Evolutionary conservation across 2,888 invertebrate genomes (phyloP), one percentile per base, ranked within the genome.

Genomic region (Sclerodermus sp.): DNA sequence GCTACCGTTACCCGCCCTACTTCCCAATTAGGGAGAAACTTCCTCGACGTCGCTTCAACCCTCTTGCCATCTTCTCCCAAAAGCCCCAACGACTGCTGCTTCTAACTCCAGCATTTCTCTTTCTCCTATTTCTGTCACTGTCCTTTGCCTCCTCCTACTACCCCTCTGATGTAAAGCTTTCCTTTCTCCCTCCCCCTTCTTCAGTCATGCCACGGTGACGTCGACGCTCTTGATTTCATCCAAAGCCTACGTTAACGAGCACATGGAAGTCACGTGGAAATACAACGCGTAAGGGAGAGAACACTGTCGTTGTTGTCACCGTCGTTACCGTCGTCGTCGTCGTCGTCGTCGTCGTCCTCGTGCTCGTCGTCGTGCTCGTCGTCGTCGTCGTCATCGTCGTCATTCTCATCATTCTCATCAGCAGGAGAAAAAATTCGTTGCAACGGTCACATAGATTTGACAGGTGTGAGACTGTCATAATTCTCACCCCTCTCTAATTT

Each of bases 171-270:
- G 51, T 42, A 37, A 42, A 46, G 51, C 44, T 50, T 59, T 51
- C 53, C 53, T 57, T 13, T 14, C 14, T 34, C 15, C 14, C 45
- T 45, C 18, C 23, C 13, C 10, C 16, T 51, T 12, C 57, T 43
- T 53, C 55, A 58, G 58, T 55, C 49, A 49, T 45, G 59, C 59
- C 49, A 45, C 56, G 57, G 53, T 66, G 66, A 69, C 70, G 67
- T 68, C 67, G 66, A 65, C 67, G 70, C 73, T 74, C 73, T 72
- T 71, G 71, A 70, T 74, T 74, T 72, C 71, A 71, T 68, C 69
- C 63, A 75, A 74, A 76, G 76, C 72, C 73, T 76, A 73, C 77
- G 71, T 71, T 77, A 77, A 77, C 77, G 76, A 77, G 77, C 71
- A 68, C 74, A 68, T 74, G 76, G 71, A 74, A 76, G 74, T 75